Percentiles rank a stretch among this genome's conserved stretches.
phyloP scores from a whole-genome alignment of 2,113 vertebrate species.

The Corynorhinus townsendii region DNA sequence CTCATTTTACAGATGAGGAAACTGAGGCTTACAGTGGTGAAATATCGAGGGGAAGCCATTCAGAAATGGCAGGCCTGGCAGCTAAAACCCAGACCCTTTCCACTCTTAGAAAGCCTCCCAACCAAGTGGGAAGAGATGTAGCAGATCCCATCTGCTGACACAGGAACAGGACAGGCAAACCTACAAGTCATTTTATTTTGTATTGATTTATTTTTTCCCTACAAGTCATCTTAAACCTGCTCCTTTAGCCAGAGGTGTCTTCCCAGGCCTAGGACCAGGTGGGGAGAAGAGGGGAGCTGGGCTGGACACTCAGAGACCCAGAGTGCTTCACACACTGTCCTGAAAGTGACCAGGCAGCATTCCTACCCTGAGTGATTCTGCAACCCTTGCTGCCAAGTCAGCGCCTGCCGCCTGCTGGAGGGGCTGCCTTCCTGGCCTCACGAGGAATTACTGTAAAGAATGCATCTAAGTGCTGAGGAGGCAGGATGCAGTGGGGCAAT shows the following conservation, averaged over 20 bases:
- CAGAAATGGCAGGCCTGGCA: background rate
- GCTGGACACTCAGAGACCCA: background rate
- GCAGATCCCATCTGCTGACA: background rate
- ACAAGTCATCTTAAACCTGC: background rate
- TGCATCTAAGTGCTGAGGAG: conserved; percentile 63
- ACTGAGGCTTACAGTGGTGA: background rate
- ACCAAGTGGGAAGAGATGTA: background rate
- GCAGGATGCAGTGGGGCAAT: conserved; percentile 63
- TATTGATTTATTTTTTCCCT: no score
- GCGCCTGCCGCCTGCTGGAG: background rate
- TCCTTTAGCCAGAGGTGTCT: background rate
- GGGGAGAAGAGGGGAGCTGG: background rate
- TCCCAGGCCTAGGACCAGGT: background rate
- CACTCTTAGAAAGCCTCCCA: background rate
- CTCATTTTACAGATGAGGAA: background rate
- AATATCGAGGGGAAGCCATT: background rate
- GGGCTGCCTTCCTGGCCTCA: conserved; percentile 32
- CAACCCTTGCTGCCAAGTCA: conserved; percentile 66
- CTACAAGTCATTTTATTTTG: background rate
- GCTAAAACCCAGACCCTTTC: background rate
- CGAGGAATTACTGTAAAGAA: conserved; percentile 67
- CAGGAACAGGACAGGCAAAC: background rate
- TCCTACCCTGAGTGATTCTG: conserved; percentile 45
- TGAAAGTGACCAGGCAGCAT: conserved; percentile 65
- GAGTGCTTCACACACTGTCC: background rate